Conservation (phyloP, 2,888 invertebrate genomes). For the Macroteleia sp. region DNA sequence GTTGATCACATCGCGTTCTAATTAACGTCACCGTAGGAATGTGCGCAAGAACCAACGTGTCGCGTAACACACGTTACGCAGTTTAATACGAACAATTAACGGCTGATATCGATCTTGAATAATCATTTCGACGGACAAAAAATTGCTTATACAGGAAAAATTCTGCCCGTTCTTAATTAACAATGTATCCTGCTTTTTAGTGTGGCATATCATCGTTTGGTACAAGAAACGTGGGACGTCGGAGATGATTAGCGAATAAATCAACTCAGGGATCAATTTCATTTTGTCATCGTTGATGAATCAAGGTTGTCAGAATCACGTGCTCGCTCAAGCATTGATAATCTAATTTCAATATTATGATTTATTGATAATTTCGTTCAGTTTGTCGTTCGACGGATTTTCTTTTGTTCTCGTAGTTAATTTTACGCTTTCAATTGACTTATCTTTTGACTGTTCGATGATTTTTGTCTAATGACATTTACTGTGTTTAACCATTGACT, state of each 20-base stretch:
- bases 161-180: slow-evolving; percentile 22
- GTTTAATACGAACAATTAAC: slow-evolving; percentile 48
- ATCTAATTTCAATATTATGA: too few relatives aligned
- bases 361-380: too few relatives aligned
- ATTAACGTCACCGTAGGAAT: slow-evolving; percentile 27
- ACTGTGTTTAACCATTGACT: too few relatives aligned
- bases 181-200: slow-evolving; percentile 4
- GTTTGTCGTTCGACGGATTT: too few relatives aligned
- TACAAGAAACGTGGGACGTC: background rate
- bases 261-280: too few relatives aligned
- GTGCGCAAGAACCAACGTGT: slow-evolving; percentile 27
- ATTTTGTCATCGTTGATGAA: too few relatives aligned
- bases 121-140: slow-evolving; percentile 24
- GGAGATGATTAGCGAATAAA: background rate
- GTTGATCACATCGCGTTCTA: slow-evolving; percentile 22
- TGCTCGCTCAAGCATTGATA: too few relatives aligned
- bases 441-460: too few relatives aligned
- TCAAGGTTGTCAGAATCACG: too few relatives aligned
- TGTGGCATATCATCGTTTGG: background rate
- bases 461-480: too few relatives aligned
- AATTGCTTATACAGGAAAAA: slow-evolving; percentile 2
- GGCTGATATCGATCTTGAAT: slow-evolving; percentile 43
- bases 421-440: too few relatives aligned
- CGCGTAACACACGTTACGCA: slow-evolving; percentile 43
- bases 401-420: too few relatives aligned